Conservation (phyloP, 30 jellyfish, hydroid and myxozoan genomes). For the Calvadosia cruxmelitensis region DNA sequence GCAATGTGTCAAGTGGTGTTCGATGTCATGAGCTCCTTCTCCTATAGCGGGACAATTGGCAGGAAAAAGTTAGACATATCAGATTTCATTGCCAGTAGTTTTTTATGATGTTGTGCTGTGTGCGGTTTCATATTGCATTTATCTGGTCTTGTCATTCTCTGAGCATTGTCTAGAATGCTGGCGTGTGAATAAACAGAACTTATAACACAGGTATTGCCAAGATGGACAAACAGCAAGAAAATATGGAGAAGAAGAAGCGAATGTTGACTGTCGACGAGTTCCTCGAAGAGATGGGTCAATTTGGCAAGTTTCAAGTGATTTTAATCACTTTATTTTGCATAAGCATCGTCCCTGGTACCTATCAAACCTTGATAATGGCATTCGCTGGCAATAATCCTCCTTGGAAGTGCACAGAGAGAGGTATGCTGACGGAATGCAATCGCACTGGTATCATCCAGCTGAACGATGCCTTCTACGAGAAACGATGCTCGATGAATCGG, state of each 20-base stretch:
- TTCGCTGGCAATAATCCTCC: constrained; percentile 61
- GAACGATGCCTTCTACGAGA: constrained; percentile 13
- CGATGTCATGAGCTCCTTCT: too few species aligned
- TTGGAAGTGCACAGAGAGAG: constrained; percentile 49
- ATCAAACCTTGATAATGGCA: constrained; percentile 57
- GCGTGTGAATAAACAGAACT: too few species aligned
- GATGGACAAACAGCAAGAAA: neutral
- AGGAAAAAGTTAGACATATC: too few species aligned
- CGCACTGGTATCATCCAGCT: constrained; percentile 18
- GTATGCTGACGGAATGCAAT: constrained; percentile 44
- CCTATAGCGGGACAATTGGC: too few species aligned
- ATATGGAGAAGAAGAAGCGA: neutral
- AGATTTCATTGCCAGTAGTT: too few species aligned
- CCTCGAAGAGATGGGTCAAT: constrained; percentile 58
- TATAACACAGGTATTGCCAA: neutral
- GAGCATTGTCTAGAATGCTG: too few species aligned
- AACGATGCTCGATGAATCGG: constrained; percentile 54
- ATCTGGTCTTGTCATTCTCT: too few species aligned
- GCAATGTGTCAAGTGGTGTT: too few species aligned
- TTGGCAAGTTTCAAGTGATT: constrained; percentile 49
- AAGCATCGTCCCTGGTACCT: constrained; percentile 61
- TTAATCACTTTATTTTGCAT: constrained; percentile 44
- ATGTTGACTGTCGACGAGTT: constrained; percentile 60
- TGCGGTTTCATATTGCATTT: too few species aligned
- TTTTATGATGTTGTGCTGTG: too few species aligned